Evolutionary conservation across 2,888 invertebrate genomes (phyloP).

Genomic region (Liodrosophila aerea): DNA sequence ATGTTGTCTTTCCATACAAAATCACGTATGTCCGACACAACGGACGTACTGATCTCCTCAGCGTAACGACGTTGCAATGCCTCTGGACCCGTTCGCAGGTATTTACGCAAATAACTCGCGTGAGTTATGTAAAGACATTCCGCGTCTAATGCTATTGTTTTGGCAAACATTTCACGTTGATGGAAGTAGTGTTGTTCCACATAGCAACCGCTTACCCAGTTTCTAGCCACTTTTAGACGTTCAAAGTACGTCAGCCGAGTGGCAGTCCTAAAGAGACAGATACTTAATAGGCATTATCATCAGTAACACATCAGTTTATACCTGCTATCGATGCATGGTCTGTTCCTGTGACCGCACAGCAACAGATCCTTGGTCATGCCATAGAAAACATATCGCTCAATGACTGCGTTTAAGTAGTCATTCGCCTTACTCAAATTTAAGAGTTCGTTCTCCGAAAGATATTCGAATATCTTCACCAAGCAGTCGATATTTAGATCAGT

Average conservation of each 20-base stretch:
- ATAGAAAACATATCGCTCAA: conserved; percentile 81
- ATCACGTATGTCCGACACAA: conserved; percentile 74
- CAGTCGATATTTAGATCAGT: conserved; percentile 80
- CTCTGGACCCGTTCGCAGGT: conserved; percentile 74
- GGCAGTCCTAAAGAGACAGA: conserved; percentile 63
- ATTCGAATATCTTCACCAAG: conserved; percentile 84
- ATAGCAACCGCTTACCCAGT: conserved; percentile 85
- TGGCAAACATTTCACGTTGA: conserved; percentile 83
- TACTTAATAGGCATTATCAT: no score
- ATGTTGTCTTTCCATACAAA: conserved; percentile 75
- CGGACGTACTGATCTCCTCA: conserved; percentile 64
- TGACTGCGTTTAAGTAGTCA: conserved; percentile 82
- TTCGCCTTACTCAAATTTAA: conserved; percentile 83
- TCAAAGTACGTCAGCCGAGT: conserved; percentile 76
- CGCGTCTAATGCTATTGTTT: conserved; percentile 84
- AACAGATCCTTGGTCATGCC: conserved; percentile 74
- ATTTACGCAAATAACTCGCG: conserved; percentile 79
- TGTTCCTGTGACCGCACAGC: conserved; percentile 79
- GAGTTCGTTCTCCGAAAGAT: conserved; percentile 83
- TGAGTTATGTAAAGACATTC: conserved; percentile 84
- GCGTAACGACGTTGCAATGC: conserved; percentile 76
- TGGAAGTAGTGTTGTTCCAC: conserved; percentile 82
- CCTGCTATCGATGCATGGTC: conserved; percentile 67
- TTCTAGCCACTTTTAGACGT: conserved; percentile 82
- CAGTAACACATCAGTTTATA: no score